phyloP scores from a whole-genome alignment of 2,888 invertebrate genomes.

The Neuroscelio doddi region DNA sequence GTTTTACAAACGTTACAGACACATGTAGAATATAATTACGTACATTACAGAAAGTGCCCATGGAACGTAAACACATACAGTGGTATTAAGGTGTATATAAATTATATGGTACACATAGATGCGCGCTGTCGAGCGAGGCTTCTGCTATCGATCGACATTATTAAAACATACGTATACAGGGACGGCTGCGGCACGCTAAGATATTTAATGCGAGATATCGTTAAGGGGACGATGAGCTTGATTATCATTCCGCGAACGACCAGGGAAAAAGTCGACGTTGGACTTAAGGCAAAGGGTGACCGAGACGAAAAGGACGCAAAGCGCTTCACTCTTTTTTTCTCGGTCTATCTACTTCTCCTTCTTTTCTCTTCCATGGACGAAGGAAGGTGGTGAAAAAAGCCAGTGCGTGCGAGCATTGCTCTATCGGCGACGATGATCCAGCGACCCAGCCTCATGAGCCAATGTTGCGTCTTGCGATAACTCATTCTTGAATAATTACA shows the following conservation, averaged over 20 bases:
- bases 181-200: slow-evolving; percentile 19
- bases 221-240: slow-evolving; percentile 19
- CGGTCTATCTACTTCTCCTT: too few relatives aligned
- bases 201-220: slow-evolving; percentile 31
- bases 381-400: slow-evolving; percentile 9
- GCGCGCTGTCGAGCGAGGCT: slow-evolving; percentile 22
- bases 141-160: slow-evolving; percentile 32
- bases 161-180: slow-evolving; percentile 16
- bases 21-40: slow-evolving; percentile 37
- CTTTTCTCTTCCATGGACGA: background rate
- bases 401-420: slow-evolving; percentile 6
- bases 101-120: slow-evolving; percentile 36
- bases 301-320: too few relatives aligned
- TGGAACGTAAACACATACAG: slow-evolving; percentile 29
- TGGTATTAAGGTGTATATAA: slow-evolving; percentile 32
- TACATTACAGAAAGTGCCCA: slow-evolving; percentile 38
- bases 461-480: slow-evolving; percentile 50
- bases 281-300: too few relatives aligned
- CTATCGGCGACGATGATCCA: slow-evolving; percentile 29
- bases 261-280: too few relatives aligned
- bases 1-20: slow-evolving; percentile 28
- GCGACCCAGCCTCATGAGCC: slow-evolving; percentile 12
- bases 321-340: too few relatives aligned
- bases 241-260: slow-evolving; percentile 19
- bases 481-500: slow-evolving; percentile 63